These are phyloP conservation scores for Thalpophila matura DNA, from an alignment of 2,888 invertebrate genomes.

Conservation along the genomic window DNA sequence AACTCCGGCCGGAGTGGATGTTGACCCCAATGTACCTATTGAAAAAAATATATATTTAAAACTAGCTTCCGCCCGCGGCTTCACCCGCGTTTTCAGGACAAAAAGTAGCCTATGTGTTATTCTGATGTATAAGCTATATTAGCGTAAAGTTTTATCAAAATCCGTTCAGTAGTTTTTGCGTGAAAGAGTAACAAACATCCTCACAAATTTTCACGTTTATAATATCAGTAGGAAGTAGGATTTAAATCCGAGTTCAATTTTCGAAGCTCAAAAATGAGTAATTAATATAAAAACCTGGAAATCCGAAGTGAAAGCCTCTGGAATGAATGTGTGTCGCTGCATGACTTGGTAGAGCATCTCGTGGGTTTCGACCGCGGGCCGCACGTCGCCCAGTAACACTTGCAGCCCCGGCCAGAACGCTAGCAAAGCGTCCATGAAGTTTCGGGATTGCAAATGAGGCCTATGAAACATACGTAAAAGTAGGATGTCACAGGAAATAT, in stretches of 20 bases:
- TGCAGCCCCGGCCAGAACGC: constrained; percentile 99
- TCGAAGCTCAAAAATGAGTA: neutral
- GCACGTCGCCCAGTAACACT: constrained; percentile 96
- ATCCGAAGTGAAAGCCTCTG: constrained; percentile 99
- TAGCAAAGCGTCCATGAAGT: constrained; percentile 99
- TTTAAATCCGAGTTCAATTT: neutral
- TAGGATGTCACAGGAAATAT: neutral
- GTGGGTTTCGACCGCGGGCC: constrained; percentile 99
- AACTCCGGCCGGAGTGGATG: constrained; percentile 99
- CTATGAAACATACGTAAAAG: constrained; percentile 86
- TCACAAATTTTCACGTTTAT: too few relatives aligned
- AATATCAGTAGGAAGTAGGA: too few relatives aligned
- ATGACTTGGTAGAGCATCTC: constrained; percentile 99
- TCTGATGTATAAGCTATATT: too few relatives aligned
- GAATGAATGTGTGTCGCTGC: constrained; percentile 99
- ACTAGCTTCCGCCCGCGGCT: too few relatives aligned
- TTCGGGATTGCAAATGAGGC: constrained; percentile 97
- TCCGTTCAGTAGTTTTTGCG: too few relatives aligned
- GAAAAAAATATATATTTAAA: neutral
- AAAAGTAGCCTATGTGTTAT: too few relatives aligned
- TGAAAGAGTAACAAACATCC: too few relatives aligned
- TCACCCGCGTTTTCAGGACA: too few relatives aligned
- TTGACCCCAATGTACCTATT: constrained; percentile 98
- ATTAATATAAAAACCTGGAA: constrained; percentile 92
- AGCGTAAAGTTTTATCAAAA: too few relatives aligned